Base-by-base conservation (phyloP, 2,797 vertebrate genomes). In the Chiroxiphia lanceolata region DNA sequence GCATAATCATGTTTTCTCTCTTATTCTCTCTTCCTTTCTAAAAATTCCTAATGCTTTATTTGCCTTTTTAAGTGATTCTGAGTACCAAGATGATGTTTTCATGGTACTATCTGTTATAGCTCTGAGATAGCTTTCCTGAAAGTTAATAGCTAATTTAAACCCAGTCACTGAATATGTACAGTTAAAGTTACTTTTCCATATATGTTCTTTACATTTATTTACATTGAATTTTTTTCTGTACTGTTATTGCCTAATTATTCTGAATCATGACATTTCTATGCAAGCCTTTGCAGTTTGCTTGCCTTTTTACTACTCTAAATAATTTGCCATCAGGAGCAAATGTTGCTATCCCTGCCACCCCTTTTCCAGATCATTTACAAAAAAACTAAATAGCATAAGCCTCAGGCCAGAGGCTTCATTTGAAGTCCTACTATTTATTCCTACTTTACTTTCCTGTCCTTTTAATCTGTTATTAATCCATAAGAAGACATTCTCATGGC, bases 131-230 rank as follows among this genome's bases (percentile, higher is more conserved):
- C 33, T 87, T 93, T 87, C 61, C 65, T 91, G 60, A 57, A 89
- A 91, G 64, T 51, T 85, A 93, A 85, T 64, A 75, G 57, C 65
- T 86, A 61, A 79, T 86, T 94, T 64, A 67, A 61, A 29, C 31
- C 89, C 45, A 64, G 64, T 78, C 17, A 74, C 26, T 53, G 29
- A 60, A 23, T 57, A 31, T n/a, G 42, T 74, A 44, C 67, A 87
- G 68, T 53, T 83, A 53, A 82, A n/a, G 75, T 83, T 91, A 64
- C 42, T 89, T 87, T 88, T 91, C 61, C 57, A 38, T 4, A 23
- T 87, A 38, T 83, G 61, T 61, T 87, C 63, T 92, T 93, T 33
- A 50, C 48, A 59, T 90, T 94, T 93, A 93, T 84, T 95, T 93
- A 89, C 74, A 67, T 40, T 63, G 26, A 63, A 59, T 9, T 72